Evolutionary conservation across 2,797 vertebrate genomes (phyloP).

Genomic region (Hirundo rustica): DNA sequence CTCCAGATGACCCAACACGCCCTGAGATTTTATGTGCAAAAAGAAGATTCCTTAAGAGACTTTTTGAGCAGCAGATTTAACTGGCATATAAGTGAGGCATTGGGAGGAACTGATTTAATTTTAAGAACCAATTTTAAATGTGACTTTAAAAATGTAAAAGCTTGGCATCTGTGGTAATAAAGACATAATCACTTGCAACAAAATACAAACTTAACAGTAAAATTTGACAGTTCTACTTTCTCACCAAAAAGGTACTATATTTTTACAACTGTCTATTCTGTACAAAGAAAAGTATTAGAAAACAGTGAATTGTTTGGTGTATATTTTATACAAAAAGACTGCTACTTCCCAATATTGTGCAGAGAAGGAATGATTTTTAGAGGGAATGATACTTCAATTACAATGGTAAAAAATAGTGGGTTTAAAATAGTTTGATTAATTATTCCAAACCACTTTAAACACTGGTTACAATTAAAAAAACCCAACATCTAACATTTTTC

Average conservation of each 20-base stretch:
- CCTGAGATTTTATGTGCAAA: not conserved
- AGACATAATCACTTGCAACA: not conserved
- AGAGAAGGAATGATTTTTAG: not conserved
- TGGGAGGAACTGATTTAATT: not conserved
- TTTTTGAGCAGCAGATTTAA: not conserved
- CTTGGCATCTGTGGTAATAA: not conserved
- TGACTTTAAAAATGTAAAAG: not conserved
- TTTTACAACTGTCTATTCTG: not conserved
- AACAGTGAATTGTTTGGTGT: not conserved
- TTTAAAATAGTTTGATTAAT: not conserved
- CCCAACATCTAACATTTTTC: rapidly evolving
- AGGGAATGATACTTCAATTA: not conserved
- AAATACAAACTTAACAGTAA: not conserved
- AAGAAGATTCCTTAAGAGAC: not conserved
- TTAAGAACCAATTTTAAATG: not conserved
- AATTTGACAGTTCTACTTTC: not conserved
- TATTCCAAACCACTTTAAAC: not conserved
- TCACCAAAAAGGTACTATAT: not conserved
- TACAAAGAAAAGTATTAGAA: not conserved
- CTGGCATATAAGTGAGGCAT: not conserved
- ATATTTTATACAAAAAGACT: not conserved
- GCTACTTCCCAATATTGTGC: not conserved
- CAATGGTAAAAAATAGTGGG: not conserved
- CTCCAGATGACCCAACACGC: rapidly evolving
- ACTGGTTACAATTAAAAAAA: not conserved